These are phyloP conservation scores for Cataglyphis rosenhaueri DNA, from an alignment of 2,888 invertebrate species.

Conservation along the genomic window DNA sequence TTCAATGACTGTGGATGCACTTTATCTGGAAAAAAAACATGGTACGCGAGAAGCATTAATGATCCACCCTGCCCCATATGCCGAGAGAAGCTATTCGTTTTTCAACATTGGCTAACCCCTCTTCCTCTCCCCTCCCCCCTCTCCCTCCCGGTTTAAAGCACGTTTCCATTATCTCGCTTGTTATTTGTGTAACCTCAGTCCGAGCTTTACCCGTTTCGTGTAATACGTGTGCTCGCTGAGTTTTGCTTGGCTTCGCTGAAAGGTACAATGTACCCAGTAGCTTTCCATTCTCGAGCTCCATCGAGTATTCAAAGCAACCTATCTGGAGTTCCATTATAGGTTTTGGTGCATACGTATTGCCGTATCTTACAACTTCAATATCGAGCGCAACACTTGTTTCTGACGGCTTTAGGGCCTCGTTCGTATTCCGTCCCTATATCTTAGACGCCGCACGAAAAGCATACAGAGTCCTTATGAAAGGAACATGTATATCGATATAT, in stretches of 20 bases:
- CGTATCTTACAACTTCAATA: constrained; percentile 72
- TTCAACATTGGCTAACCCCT: constrained; percentile 10
- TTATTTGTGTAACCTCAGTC: constrained; percentile 39
- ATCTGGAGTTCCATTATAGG: constrained; percentile 70
- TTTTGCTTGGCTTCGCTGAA: constrained; percentile 43
- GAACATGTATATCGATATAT: constrained; percentile 27
- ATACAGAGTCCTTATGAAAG: constrained; percentile 8
- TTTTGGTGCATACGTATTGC: constrained; percentile 68
- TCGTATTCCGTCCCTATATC: constrained; percentile 66
- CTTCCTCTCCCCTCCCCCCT: too few species aligned
- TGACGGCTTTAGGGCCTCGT: constrained; percentile 72
- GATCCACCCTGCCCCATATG: constrained; percentile 1
- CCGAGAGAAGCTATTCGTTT: constrained; percentile 28
- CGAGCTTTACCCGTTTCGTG: constrained; percentile 16
- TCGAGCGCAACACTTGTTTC: constrained; percentile 71
- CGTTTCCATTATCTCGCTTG: constrained; percentile 46
- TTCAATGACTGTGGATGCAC: constrained; percentile 22
- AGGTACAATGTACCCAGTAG: constrained; percentile 40
- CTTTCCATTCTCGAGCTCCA: constrained; percentile 56
- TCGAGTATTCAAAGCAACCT: constrained; percentile 70
- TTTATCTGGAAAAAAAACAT: constrained; percentile 29
- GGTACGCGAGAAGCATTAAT: constrained; percentile 28
- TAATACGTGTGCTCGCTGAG: constrained; percentile 38
- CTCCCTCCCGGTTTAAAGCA: constrained; percentile 1
- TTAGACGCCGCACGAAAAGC: constrained; percentile 49